Evolutionary conservation across 2,113 vertebrate species (phyloP), one percentile per base, ranked within the genome.

Genomic region (Rhinopomastus cyanomelas): DNA sequence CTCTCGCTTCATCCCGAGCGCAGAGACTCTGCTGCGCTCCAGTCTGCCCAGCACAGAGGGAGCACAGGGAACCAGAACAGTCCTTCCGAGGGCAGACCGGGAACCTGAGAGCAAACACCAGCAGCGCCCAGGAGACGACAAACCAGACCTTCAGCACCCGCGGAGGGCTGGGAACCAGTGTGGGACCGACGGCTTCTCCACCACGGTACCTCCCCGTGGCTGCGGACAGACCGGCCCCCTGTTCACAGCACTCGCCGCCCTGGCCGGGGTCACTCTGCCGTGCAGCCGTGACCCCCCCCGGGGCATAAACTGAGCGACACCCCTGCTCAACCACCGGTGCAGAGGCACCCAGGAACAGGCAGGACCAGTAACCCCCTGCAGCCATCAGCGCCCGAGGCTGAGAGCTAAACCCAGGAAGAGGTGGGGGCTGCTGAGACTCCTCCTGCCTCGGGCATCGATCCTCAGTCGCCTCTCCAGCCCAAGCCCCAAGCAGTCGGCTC

Each of bases 41-140:
- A 37, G 20, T 61, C 64, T 81, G 80, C 51, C 60, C 84, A 74
- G 92, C 86, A 67, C 72, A 75, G 59, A 82, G 32, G 76, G 82
- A 82, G 89, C 89, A 73, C n/a, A 12, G 46, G 37, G n/a, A 25
- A 91, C 56, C 6, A 15, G 52, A 77, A 67, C 62, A 64, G 51
- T 51, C 23, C 29, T 83, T 83, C 75, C 4, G 14, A 26, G 16
- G 67, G 39, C 60, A 37, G 53, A 84, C 27, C n/a, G n/a, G n/a
- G n/a, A n/a, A n/a, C n/a, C n/a, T n/a, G n/a, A n/a, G n/a, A n/a
- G n/a, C n/a, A n/a, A n/a, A n/a, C n/a, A n/a, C n/a, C n/a, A n/a
- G n/a, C n/a, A n/a, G n/a, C n/a, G n/a, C n/a, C n/a, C n/a, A n/a
- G n/a, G n/a, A n/a, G n/a, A n/a, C n/a, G n/a, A n/a, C n/a, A n/a